These are phyloP conservation scores for Hyposoter dolosus DNA, from an alignment of 2,888 invertebrate genomes.

Conservation along the genomic window DNA sequence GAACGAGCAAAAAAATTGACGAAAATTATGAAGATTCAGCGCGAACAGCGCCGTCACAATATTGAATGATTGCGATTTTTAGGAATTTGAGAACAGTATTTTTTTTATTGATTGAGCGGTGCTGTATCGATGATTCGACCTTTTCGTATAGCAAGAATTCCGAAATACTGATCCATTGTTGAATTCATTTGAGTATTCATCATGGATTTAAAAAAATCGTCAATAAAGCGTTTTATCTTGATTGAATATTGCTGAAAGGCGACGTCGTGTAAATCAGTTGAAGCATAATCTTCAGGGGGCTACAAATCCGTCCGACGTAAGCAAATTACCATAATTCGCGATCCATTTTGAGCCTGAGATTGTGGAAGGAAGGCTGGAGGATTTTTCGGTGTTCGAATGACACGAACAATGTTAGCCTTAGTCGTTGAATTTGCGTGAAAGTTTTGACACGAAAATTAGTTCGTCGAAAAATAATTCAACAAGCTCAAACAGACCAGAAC, in stretches of 20 bases:
- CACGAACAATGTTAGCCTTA: neutral
- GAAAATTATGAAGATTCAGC: neutral
- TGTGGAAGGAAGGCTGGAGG: neutral
- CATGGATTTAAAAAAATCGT: neutral
- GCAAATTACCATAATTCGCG: neutral
- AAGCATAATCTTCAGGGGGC: neutral
- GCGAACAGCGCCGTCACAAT: neutral
- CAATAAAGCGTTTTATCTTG: neutral
- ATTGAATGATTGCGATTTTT: neutral
- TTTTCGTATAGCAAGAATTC: neutral
- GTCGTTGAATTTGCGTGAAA: constrained; percentile 4
- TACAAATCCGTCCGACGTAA: neutral
- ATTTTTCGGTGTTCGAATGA: neutral
- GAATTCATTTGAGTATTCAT: neutral
- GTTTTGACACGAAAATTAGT: constrained; percentile 20
- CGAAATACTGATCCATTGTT: neutral
- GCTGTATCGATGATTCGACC: neutral
- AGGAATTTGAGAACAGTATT: neutral
- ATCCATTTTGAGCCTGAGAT: neutral
- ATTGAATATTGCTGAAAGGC: neutral
- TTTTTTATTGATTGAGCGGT: neutral
- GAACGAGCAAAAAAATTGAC: neutral
- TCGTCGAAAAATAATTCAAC: constrained; percentile 21
- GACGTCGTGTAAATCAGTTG: neutral
- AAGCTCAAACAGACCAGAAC: constrained; percentile 11